phyloP scores from a whole-genome alignment of 2,113 vertebrate species.

The Pithys albifrons region DNA sequence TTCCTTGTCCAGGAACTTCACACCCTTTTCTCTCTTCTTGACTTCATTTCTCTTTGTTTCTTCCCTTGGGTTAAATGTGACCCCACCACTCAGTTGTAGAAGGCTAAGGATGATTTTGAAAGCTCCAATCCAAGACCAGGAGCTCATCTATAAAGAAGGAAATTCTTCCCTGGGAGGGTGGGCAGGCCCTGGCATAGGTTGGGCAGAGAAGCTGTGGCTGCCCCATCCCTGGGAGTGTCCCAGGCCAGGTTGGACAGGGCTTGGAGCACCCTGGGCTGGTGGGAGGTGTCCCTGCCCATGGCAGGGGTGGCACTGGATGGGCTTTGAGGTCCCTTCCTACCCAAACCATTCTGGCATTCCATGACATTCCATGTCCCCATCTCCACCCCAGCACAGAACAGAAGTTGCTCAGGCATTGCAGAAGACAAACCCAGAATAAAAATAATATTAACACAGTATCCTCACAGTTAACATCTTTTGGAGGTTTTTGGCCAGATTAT shows the following conservation, averaged over 20 bases:
- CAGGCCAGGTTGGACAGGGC: not conserved
- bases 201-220: not conserved
- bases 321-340: not conserved
- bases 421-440: not conserved
- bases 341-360: not conserved
- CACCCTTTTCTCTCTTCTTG: not conserved
- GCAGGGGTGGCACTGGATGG: no score
- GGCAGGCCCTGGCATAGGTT: not conserved
- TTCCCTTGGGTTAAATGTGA: not conserved
- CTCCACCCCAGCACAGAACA: not conserved
- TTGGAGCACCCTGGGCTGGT: not conserved
- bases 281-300: not conserved
- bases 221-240: not conserved
- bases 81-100: not conserved
- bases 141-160: not conserved
- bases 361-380: not conserved
- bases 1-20: not conserved
- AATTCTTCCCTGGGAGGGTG: accelerated
- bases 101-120: not conserved
- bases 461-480: not conserved
- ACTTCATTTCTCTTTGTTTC: not conserved
- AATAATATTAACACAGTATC: not conserved
- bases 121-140: not conserved
- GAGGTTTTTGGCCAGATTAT: not conserved
- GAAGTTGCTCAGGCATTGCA: not conserved